Evolutionary conservation across 2,888 invertebrate genomes (phyloP), one percentile per base, ranked within the genome.

Genomic region (Xylota segnis): DNA sequence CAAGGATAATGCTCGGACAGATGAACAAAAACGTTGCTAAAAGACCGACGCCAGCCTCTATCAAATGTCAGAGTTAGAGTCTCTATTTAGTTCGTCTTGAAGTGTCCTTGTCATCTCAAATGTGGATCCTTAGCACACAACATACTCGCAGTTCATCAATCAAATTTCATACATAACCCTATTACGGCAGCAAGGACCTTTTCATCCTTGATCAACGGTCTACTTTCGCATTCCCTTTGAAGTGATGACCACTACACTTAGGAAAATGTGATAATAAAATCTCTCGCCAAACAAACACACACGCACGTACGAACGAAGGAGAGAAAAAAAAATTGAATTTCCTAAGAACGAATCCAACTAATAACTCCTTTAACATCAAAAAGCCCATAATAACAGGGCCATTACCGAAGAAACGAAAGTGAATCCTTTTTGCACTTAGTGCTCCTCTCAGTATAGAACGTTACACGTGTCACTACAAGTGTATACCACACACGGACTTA

Each of bases 331-430:
- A 72, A 78, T 72, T 81, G 23, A 82, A 82, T 82, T 86, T 76
- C 16, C 54, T 14, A 18, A 56, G 14, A 2, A 50, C 10, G 40
- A 52, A 37, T n/a, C 52, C 29, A 23, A 54, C 76, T 86, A 82
- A 82, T 72, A 86, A 86, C 86, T 86, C 86, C 45, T 86, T 86
- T 66, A 72, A 72, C 76, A 86, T 86, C 81, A 81, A 76, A 86
- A 86, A 76, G 81, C 76, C 75, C 71, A 84, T 84, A 76, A 86
- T 81, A 72, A 72, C 66, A 79, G 45, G 52, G 7, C 59, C 71
- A 86, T 82, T 86, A 82, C 76, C 56, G 72, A 72, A 68, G 65
- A 23, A 68, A 61, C 54, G 47, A 77, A 77, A 77, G 59, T 68
- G 82, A 86, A 86, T 86, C 86, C 86, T 86, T 86, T 84, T 81